A percentile compares a stretch with the other conserved stretches of the same genome.
Evolutionary conservation across 2,888 invertebrate genomes (phyloP).

Genomic region (Tanytarsus gracilentus): DNA sequence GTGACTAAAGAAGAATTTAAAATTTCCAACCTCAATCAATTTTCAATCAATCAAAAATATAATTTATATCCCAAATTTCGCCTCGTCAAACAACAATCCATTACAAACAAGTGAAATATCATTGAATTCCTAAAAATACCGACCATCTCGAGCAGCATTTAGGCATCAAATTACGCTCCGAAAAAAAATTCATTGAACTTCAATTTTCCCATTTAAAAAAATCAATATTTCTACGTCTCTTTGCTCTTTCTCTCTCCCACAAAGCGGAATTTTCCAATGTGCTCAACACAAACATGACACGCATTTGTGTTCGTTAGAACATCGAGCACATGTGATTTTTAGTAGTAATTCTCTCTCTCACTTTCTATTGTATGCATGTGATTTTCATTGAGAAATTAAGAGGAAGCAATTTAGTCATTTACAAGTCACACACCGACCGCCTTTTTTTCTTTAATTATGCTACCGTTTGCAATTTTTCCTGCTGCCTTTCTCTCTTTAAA

Average conservation of each 20-base stretch:
- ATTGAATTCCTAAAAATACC: neutral
- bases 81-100: too few relatives aligned
- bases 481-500: neutral
- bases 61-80: too few relatives aligned
- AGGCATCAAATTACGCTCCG: neutral
- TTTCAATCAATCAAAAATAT: too few relatives aligned
- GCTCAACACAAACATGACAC: neutral
- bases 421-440: constrained; percentile 15
- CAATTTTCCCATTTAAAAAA: constrained; percentile 12
- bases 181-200: constrained; percentile 1
- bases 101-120: neutral
- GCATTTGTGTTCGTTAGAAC: neutral
- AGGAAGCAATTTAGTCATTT: constrained; percentile 12
- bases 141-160: neutral
- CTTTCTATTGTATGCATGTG: neutral
- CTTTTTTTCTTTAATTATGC: constrained; percentile 2
- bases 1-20: too few relatives aligned
- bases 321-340: constrained; percentile 16
- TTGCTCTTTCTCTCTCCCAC: neutral
- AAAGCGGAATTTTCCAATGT: neutral
- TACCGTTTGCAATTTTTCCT: neutral
- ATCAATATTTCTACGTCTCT: constrained; percentile 29
- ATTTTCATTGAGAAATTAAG: constrained; percentile 18
- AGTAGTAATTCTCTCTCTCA: neutral
- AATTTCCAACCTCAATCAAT: too few relatives aligned